Evolutionary conservation across 2,113 vertebrate genomes (phyloP), one percentile per base, ranked within the genome.

Genomic region (Todiramphus saurophagus): DNA sequence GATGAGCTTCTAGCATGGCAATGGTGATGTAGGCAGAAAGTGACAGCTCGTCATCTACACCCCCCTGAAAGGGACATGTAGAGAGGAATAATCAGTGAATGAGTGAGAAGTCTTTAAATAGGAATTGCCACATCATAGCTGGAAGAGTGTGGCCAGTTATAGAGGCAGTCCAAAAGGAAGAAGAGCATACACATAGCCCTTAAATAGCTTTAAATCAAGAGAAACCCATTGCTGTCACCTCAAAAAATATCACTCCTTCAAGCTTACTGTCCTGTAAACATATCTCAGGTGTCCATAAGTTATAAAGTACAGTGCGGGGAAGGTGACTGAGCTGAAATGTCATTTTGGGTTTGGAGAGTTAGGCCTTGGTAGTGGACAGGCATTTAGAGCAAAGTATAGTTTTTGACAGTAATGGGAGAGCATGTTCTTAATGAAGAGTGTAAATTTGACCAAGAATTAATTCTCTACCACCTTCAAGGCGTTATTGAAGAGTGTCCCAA

Each of bases 401-500:
- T 77, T 93, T 83, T 89, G 21, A 37, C 14, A 62, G n/a, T 12
- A 60, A 35, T 19, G 9, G 10, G 10, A 77, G n/a, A 89, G 8
- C 5, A 37, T 37, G 46, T 58, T 75, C 28, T 44, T 68, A 75
- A 39, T 11, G 7, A 72, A 35, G 11, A 66, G 5, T n/a, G 5
- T 13, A 81, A 82, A 66, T 62, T 81, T 85, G 56, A 51, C 23
- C 18, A 87, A 56, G 63, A 14, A 91, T 19, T 59, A 63, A 25
- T 70, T 69, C 23, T 79, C 33, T 72, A 13, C n/a, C 77, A 99
- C 99, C 99, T 99, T 98, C 97, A 99, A 97, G 67, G 92, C 96
- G 1, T 98, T 98, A 96, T 99, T 97, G 68, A 98, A 96, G 48
- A 98, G 98, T 10, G 84, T 96, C 33, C 99, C 99, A 28, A 97